Evolutionary conservation across 2,797 vertebrate genomes (phyloP).

Genomic region (Poeciliopsis turneri): DNA sequence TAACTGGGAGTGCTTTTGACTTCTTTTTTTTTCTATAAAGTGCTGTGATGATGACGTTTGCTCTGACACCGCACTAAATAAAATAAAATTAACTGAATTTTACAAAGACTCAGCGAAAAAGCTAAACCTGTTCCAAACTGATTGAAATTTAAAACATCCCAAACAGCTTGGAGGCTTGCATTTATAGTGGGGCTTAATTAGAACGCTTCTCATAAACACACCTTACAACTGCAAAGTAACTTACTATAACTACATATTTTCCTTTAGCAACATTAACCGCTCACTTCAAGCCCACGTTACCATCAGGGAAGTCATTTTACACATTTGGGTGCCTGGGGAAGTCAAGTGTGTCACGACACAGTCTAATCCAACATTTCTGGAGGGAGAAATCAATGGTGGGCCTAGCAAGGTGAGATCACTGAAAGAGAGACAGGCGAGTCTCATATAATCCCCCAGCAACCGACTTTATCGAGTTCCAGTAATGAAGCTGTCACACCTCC

Average conservation of each 20-base stretch:
- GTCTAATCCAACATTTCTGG: conserved; percentile 52
- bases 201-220: not conserved
- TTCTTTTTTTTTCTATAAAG: not conserved
- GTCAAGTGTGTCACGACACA: conserved; percentile 57
- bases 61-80: not conserved
- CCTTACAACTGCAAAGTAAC: not conserved
- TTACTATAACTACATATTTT: not conserved
- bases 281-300: conserved; percentile 13
- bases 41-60: not conserved
- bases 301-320: conserved; percentile 43
- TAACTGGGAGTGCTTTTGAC: not conserved
- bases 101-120: not conserved
- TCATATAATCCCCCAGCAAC: conserved; percentile 39
- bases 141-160: not conserved
- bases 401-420: conserved; percentile 40
- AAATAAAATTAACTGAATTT: not conserved
- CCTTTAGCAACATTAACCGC: conserved; percentile 11
- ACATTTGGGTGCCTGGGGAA: conserved; percentile 6
- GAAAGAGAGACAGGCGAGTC: conserved; percentile 28
- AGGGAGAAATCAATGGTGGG: conserved; percentile 53
- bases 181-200: not conserved
- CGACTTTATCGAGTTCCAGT: conserved; percentile 48
- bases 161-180: not conserved
- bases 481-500: conserved; percentile 54
- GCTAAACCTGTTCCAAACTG: not conserved